Conservation (phyloP, 1,140 invertebrate species). For the Ostrea denselamellosa region DNA sequence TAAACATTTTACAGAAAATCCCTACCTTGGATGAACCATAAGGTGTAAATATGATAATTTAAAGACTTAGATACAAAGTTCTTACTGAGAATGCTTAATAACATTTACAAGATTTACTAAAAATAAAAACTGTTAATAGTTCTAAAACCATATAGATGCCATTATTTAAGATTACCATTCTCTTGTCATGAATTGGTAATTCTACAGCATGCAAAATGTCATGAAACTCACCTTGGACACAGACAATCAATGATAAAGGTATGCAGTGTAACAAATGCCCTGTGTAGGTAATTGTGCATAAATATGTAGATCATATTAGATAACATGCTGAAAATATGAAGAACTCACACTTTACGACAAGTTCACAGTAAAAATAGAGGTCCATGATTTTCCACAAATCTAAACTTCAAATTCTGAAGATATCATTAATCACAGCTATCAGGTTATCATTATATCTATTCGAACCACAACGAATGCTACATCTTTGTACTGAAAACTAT, state of each 20-base stretch:
- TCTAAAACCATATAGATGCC: too few species aligned
- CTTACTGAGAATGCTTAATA: not conserved
- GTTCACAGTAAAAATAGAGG: not conserved
- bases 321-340: conserved; percentile 2
- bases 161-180: not conserved
- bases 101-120: not conserved
- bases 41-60: conserved; percentile 28
- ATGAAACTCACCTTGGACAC: conserved; percentile 20
- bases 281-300: conserved; percentile 30
- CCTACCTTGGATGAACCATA: not conserved
- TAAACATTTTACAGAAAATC: conserved; percentile 23
- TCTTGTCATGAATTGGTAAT: not conserved
- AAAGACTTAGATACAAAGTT: not conserved
- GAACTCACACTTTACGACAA: not conserved
- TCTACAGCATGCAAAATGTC: not conserved
- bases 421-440: too few species aligned
- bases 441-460: too few species aligned
- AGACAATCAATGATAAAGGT: conserved; percentile 26
- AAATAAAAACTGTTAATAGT: not conserved
- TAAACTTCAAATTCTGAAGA: too few species aligned
- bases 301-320: conserved; percentile 26
- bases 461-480: too few species aligned
- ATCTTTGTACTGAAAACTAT: too few species aligned
- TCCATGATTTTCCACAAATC: too few species aligned
- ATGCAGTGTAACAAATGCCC: conserved; percentile 3